Base-by-base conservation (phyloP, 2,888 invertebrate species). In the Malacosoma neustria region DNA sequence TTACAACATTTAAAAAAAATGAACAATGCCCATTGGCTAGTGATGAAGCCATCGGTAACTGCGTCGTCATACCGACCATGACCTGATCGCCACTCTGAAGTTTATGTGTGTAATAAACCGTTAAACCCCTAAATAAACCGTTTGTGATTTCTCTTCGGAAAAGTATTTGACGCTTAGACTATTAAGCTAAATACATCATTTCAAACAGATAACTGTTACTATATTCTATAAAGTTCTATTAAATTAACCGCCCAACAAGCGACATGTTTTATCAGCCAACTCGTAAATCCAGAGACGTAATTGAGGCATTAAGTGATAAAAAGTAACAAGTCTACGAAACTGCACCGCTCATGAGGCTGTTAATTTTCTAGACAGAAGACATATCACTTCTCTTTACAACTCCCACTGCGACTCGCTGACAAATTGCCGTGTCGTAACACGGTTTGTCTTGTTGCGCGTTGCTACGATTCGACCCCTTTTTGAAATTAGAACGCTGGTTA, bases 321-420 rank as follows among this genome's bases (percentile, higher is more conserved):
- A 22, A 22, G 22, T 22, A 22, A 22, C n/a, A 34, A 34, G 34
- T 15, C 31, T 31, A 15, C 15, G 13, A 39, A 42, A 38, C 43
- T 38, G 22, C 39, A 22, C 22, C 22, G 33, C 30, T 35, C 7
- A 22, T 3, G 22, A 29, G 42, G 13, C 34, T 36, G 47, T 49
- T 43, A 49, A 51, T 51, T 49, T 46, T 38, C 41, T 44, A 43
- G 41, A 30, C 32, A 36, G 35, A 49, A 51, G 45, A 49, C 36
- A 32, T 46, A 52, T 48, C 40, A 43, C 48, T 45, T 31, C 42
- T 46, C 49, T 49, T 51, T 51, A 45, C 49, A 45, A 42, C 44
- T 55, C 44, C 47, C 55, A 45, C 47, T 47, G 46, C 46, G 53
- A 44, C 48, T 48, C 40, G 48, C 52, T 55, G 51, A 55, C 50